Percentiles rank a stretch among this genome's conserved stretches.
Evolutionary conservation across 2,113 vertebrate genomes (phyloP).

Genomic region (Grammomys surdaster): DNA sequence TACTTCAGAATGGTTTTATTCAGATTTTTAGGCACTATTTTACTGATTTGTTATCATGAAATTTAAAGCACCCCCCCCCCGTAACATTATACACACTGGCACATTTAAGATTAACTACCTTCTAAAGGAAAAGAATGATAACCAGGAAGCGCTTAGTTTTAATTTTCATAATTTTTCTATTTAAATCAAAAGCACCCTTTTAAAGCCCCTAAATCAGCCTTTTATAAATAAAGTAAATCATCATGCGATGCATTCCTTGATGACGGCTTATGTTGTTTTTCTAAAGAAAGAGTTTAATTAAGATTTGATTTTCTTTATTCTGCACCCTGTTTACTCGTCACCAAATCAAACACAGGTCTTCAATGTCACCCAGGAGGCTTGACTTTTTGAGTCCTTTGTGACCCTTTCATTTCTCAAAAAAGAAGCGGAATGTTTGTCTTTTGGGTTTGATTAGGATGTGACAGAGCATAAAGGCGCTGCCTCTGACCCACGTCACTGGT

Average conservation of each 20-base stretch:
- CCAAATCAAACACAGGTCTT: constrained; percentile 62
- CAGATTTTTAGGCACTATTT: constrained; percentile 77
- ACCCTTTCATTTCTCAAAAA: constrained; percentile 68
- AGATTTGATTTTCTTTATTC: constrained; percentile 81
- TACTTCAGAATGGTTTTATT: constrained; percentile 79
- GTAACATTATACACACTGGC: constrained; percentile 65
- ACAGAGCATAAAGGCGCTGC: constrained; percentile 5
- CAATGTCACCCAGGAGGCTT: constrained; percentile 60
- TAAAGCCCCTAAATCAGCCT: constrained; percentile 80
- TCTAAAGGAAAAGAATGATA: constrained; percentile 75
- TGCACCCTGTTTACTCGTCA: constrained; percentile 70
- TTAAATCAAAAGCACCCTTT: constrained; percentile 81
- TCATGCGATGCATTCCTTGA: constrained; percentile 75
- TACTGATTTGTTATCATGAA: constrained; percentile 81
- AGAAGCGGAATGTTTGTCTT: constrained; percentile 55
- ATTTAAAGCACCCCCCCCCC: constrained; percentile 71
- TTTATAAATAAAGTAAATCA: constrained; percentile 83
- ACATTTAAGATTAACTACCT: constrained; percentile 76
- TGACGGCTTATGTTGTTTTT: constrained; percentile 81
- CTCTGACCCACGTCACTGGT: constrained; percentile 69
- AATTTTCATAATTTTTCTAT: constrained; percentile 84
- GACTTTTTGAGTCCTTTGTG: constrained; percentile 71
- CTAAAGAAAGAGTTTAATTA: constrained; percentile 82
- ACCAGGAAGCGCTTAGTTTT: constrained; percentile 79
- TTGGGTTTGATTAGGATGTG: constrained; percentile 49